Base-by-base conservation (phyloP, 2,888 invertebrate species). In the Nomada ferruginata region DNA sequence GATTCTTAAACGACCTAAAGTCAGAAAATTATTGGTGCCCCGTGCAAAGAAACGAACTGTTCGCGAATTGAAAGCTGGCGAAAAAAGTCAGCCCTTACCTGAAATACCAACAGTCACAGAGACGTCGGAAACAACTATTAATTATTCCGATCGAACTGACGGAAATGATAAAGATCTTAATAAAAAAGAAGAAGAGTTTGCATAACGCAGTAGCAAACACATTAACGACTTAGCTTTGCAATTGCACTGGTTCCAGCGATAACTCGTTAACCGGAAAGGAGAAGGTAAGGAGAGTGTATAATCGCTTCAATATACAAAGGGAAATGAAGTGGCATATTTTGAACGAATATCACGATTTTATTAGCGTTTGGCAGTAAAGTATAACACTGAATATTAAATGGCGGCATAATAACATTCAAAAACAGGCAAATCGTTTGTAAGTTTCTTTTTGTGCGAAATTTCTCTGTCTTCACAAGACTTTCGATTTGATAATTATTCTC, bases 291-390 rank as follows among this genome's bases (percentile, higher is more conserved):
- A 23, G 13, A 23, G n/a, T n/a, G 55, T 15, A 55, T 13, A 26
- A 36, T 47, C 57, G 20, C 29, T 44, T 50, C 1, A 42, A 1
- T 15, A 13, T 23, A 2, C 26, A 57, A 11, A 20, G 29, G 44
- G 11, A 42, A 64, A 63, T 20, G n/a, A 26, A 11, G 13, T 26
- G 36, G 7, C 52, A 42, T 7, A 60, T 5, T 26, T 65, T 59
- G 82, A 81, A 74, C 82, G 75, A 74, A 69, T 64, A 69, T 81
- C 81, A 82, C 82, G 81, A 81, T 69, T 81, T 82, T 74, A 82
- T 81, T 81, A 73, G 75, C 69, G 66, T 79, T 60, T 70, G 71
- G 79, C 79, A 71, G 66, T 79, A 79, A 79, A 79, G 11, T 70
- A 65, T 79, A 78, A 79, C 79, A 47, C 42, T 68, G 61, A 47